A percentile compares a stretch with the other conserved stretches of the same genome.
These are phyloP conservation scores for Himantopus leucocephalus DNA, from an alignment of 2,113 vertebrate genomes.

Conservation along the genomic window DNA sequence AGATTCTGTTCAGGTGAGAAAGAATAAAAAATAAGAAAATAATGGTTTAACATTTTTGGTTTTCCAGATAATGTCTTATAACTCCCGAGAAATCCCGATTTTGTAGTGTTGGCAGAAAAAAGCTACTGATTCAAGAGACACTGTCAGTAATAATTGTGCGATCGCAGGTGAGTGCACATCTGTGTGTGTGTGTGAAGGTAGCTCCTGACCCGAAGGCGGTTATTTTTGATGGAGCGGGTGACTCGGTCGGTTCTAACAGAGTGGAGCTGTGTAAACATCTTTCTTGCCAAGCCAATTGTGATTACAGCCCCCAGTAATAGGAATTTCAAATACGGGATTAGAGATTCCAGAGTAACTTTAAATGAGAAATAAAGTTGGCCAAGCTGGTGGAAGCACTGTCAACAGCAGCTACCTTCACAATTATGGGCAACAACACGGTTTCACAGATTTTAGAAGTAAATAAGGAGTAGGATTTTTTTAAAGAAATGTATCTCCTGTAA, in stretches of 20 bases:
- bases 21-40: neutral
- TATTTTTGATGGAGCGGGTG: neutral
- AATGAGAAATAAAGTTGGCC: neutral
- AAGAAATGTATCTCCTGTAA: neutral
- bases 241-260: neutral
- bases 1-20: neutral
- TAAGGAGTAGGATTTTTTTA: neutral
- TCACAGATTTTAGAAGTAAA: neutral
- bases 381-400: neutral
- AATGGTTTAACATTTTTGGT: neutral
- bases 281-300: neutral
- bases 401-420: neutral
- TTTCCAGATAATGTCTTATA: neutral
- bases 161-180: neutral
- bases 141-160: too few species aligned
- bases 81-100: neutral
- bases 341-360: neutral
- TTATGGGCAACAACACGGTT: neutral
- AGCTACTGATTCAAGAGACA: neutral
- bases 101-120: neutral
- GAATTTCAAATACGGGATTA: constrained; percentile 36
- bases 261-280: neutral
- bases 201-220: neutral
- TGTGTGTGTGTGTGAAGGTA: neutral
- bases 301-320: neutral